These are phyloP conservation scores for Phataginus tetradactyla DNA, from an alignment of 2,797 vertebrate species.

Conservation along the genomic window DNA sequence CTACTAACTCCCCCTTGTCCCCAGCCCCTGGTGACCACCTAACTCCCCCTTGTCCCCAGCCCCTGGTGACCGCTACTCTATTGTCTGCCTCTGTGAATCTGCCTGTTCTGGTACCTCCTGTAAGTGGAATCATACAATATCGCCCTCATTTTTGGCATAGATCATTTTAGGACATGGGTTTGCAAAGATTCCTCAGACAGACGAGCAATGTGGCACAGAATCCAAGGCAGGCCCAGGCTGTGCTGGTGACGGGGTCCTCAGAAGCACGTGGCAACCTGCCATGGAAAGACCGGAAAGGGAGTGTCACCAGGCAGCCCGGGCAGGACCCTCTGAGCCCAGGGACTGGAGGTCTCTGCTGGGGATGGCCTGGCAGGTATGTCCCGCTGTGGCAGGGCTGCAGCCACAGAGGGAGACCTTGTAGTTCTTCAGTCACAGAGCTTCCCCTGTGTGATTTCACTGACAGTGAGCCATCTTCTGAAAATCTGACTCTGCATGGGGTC, in stretches of 20 bases:
- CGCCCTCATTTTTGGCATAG: background rate
- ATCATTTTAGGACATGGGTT: background rate
- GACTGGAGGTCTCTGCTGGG: too few relatives aligned
- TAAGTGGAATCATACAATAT: too few relatives aligned
- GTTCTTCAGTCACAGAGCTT: background rate
- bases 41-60: background rate
- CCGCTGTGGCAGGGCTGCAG: background rate
- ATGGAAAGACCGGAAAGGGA: background rate
- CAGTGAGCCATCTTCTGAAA: background rate
- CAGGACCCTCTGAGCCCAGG: background rate
- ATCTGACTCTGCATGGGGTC: background rate
- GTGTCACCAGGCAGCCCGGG: background rate
- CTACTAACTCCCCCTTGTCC: background rate
- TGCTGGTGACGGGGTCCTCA: background rate
- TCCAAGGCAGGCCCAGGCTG: fast-evolving
- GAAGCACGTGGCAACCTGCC: background rate
- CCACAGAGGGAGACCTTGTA: background rate
- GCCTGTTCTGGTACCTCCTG: background rate
- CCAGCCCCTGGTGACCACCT: too few relatives aligned
- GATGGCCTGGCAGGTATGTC: too few relatives aligned
- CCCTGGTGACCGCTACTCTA: background rate
- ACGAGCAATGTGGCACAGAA: background rate
- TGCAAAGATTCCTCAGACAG: background rate
- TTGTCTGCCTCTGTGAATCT: background rate
- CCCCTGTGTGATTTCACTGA: background rate